phyloP scores from a whole-genome alignment of 2,113 vertebrate genomes.

The Albula glossodonta region DNA sequence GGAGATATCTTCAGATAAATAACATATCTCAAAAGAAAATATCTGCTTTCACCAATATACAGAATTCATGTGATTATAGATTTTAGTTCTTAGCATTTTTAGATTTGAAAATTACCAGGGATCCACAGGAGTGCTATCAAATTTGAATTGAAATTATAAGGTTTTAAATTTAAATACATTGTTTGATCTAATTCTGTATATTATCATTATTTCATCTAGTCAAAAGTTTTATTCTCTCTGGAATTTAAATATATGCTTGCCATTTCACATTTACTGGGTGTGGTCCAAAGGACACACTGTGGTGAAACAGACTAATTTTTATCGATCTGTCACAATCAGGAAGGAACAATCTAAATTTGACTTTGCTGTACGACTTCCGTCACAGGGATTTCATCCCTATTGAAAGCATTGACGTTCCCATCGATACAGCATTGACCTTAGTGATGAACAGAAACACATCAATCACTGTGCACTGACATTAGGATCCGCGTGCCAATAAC shows the following conservation, averaged over 20 bases:
- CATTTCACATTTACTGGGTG: background rate
- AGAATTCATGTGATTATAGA: too few relatives aligned
- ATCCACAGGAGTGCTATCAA: too few relatives aligned
- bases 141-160: too few relatives aligned
- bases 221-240: too few relatives aligned
- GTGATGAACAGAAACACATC: background rate
- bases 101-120: too few relatives aligned
- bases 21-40: too few relatives aligned
- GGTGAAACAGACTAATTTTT: background rate
- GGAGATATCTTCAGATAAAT: too few relatives aligned
- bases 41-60: too few relatives aligned
- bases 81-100: too few relatives aligned
- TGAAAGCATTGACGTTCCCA: background rate
- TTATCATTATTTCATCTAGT: too few relatives aligned
- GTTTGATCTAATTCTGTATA: too few relatives aligned
- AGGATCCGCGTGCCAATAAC: background rate
- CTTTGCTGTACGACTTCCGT: background rate
- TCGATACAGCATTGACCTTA: background rate
- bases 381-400: background rate
- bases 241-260: background rate
- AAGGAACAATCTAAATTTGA: background rate
- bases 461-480: background rate
- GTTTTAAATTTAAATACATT: too few relatives aligned
- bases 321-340: background rate
- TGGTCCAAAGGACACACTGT: background rate